These are phyloP conservation scores for Cantharis rufa DNA, from an alignment of 2,888 invertebrate species.

Conservation along the genomic window DNA sequence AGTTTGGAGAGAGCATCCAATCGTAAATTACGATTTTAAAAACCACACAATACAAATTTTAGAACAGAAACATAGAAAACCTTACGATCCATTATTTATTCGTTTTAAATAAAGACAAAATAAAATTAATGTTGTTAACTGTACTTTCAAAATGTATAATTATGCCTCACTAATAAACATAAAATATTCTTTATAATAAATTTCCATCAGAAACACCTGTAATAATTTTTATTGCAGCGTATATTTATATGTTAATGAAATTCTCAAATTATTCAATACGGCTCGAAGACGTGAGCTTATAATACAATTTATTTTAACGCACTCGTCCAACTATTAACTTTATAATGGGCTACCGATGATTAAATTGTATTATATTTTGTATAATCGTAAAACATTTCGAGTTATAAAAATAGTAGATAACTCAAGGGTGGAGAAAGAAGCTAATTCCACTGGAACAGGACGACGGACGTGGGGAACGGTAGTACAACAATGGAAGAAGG, in stretches of 20 bases:
- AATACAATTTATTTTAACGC: neutral
- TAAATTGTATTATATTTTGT: neutral
- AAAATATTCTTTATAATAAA: neutral
- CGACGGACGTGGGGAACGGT: neutral
- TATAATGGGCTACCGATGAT: neutral
- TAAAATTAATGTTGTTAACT: neutral
- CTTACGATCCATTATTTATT: neutral
- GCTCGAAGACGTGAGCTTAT: neutral
- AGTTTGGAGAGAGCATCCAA: neutral
- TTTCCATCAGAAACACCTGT: neutral
- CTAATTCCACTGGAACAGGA: too few relatives aligned
- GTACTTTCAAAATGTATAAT: neutral
- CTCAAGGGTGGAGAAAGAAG: too few relatives aligned
- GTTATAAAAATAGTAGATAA: too few relatives aligned
- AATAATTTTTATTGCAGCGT: slow-evolving; percentile 1
- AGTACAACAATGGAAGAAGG: neutral
- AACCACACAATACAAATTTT: neutral
- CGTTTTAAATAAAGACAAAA: neutral
- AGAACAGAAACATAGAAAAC: neutral
- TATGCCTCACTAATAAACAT: neutral
- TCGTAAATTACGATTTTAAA: neutral
- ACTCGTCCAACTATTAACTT: neutral
- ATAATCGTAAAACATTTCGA: neutral
- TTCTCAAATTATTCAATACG: neutral
- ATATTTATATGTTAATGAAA: slow-evolving; percentile 14